phyloP scores from a whole-genome alignment of 2,113 vertebrate genomes.

The Monarcha castaneiventris region DNA sequence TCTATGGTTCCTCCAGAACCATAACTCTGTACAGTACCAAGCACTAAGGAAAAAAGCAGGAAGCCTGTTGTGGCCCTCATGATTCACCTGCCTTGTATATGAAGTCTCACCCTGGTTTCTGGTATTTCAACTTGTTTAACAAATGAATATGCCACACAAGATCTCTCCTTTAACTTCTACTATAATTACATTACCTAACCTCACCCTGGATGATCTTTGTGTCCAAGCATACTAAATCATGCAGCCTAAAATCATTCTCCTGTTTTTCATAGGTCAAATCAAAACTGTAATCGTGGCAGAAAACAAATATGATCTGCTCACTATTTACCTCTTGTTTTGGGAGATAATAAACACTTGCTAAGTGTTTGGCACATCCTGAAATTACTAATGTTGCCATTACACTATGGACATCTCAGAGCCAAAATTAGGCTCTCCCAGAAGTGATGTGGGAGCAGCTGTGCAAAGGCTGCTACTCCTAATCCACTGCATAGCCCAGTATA shows the following conservation, averaged over 20 bases:
- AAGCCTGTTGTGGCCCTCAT: neutral
- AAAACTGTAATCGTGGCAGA: neutral
- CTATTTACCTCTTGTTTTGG: neutral
- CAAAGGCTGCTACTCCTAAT: neutral
- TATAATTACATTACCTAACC: neutral
- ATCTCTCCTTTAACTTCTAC: neutral
- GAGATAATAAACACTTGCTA: neutral
- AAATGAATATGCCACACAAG: neutral
- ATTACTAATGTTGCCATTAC: neutral
- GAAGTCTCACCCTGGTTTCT: neutral
- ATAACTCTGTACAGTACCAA: neutral
- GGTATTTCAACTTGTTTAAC: neutral
- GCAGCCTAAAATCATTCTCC: neutral
- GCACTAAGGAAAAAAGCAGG: neutral
- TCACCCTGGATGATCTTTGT: neutral
- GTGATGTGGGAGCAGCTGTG: neutral
- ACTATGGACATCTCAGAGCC: neutral
- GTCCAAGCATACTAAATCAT: neutral
- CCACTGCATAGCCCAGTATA: neutral
- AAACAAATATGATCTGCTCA: neutral
- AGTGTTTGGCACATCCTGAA: neutral
- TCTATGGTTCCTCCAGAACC: neutral
- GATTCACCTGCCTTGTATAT: neutral
- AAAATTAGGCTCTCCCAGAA: neutral
- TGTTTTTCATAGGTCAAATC: neutral